Base-by-base conservation (phyloP, 2,888 invertebrate species). In the Lasioglossum zephyrum region DNA sequence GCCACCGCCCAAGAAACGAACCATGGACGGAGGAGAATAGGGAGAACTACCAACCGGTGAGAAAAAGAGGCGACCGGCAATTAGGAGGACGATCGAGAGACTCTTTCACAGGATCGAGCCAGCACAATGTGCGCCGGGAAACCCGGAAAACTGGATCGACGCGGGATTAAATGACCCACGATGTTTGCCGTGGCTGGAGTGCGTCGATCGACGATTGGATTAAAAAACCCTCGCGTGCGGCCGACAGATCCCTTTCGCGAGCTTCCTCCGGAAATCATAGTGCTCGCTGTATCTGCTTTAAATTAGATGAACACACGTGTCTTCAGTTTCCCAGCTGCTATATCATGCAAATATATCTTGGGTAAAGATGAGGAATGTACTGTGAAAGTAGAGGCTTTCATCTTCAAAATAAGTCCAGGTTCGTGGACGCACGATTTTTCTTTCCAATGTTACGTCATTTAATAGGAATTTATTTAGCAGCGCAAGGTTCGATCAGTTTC, bases 71-170 rank as follows among this genome's bases (percentile, higher is more conserved):
- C 91, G 91, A 87, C 53, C 90, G 92, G 92, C 93, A 94, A 94
- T 94, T 94, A 94, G 93, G 92, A 91, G 92, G 87, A 93, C 93
- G 93, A 94, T 94, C 92, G 93, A 92, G 91, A 69, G 60, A 60
- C 89, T 89, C 88, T 91, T 92, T 90, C 85, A 92, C 90, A 88
- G 92, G 91, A 93, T 93, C 91, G 91, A 90, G 87, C 75, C 39
- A 81, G 84, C 87, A 89, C 82, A 79, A 86, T 73, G 63, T 79
- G 5, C 77, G 66, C 79, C 77, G 70, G 31, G 47, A 18, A 79
- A 78, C 22, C 53, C 36, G 36, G 36, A 36, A 36, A 36, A 36
- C 36, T 72, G 73, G 53, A 66, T 75, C 49, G 74, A 78, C 81
- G 81, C 70, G 85, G 84, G 87, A 90, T 90, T 90, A 84, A 84